Evolutionary conservation across 2,888 invertebrate genomes (phyloP).

Genomic region (Himalopsyche kuldschensis): DNA sequence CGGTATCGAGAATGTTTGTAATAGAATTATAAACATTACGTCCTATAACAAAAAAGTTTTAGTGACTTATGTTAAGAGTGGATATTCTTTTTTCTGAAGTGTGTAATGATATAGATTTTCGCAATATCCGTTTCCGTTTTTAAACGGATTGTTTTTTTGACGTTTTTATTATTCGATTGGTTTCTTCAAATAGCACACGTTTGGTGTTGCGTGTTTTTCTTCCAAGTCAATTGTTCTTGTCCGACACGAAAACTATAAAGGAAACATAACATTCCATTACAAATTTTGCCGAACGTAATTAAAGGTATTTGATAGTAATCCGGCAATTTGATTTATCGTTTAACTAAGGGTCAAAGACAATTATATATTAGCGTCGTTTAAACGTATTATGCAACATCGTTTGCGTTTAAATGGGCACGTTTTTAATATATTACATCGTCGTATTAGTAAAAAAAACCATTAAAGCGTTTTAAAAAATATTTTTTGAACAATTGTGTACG

Average conservation of each 20-base stretch:
- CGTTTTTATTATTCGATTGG: not conserved
- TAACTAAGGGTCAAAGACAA: not conserved
- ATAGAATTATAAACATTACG: not conserved
- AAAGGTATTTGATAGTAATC: not conserved
- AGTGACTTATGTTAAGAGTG: not conserved
- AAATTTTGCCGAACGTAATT: not conserved
- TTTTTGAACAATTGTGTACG: too few species aligned
- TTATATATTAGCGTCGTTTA: not conserved
- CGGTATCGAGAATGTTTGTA: too few species aligned
- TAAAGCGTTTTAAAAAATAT: too few species aligned
- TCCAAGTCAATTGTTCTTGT: not conserved
- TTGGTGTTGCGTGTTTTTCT: not conserved
- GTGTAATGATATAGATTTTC: not conserved
- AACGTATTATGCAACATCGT: not conserved
- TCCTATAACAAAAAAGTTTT: not conserved
- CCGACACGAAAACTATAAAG: not conserved
- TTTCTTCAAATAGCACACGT: not conserved
- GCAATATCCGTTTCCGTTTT: not conserved
- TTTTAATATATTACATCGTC: too few species aligned
- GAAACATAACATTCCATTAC: not conserved
- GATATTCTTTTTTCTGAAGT: not conserved
- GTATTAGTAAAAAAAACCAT: too few species aligned
- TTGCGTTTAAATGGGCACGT: not conserved
- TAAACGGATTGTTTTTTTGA: not conserved
- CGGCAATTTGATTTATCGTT: not conserved